Percentiles rank a stretch among this genome's conserved stretches.
Conservation (phyloP, 2,797 vertebrate species). For the Pygocentrus nattereri region DNA sequence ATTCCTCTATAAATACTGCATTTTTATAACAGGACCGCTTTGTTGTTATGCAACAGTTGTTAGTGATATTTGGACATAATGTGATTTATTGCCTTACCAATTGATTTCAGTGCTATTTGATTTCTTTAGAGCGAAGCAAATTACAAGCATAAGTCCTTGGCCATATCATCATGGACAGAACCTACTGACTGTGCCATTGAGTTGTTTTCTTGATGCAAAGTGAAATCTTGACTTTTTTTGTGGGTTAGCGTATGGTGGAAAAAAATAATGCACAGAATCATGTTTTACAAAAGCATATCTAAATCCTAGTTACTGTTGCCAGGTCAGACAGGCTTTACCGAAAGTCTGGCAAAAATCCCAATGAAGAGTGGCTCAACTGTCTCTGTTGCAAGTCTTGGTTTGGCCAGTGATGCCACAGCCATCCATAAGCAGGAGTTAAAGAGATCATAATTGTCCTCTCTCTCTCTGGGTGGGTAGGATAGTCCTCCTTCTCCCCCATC, state of each 20-base stretch:
- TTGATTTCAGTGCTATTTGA: constrained; percentile 70
- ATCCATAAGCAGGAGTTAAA: no score
- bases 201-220: constrained; percentile 25
- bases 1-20: no score
- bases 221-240: constrained; percentile 17
- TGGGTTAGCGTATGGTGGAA: not conserved
- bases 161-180: constrained; percentile 54
- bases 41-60: not conserved
- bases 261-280: not conserved
- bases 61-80: constrained; percentile 62
- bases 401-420: no score
- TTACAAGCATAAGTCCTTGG: constrained; percentile 63
- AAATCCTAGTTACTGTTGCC: not conserved
- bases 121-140: constrained; percentile 64
- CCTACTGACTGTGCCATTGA: constrained; percentile 58
- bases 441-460: no score
- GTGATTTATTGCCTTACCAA: constrained; percentile 70
- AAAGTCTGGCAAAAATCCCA: no score
- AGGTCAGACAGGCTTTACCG: no score
- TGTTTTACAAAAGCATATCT: not conserved
- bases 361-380: no score
- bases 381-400: no score
- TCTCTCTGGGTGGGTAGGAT: no score
- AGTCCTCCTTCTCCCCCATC: no score
- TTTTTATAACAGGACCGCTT: not conserved